Evolutionary conservation across 2,113 vertebrate species (phyloP).

Genomic region (Peromyscus californicus): DNA sequence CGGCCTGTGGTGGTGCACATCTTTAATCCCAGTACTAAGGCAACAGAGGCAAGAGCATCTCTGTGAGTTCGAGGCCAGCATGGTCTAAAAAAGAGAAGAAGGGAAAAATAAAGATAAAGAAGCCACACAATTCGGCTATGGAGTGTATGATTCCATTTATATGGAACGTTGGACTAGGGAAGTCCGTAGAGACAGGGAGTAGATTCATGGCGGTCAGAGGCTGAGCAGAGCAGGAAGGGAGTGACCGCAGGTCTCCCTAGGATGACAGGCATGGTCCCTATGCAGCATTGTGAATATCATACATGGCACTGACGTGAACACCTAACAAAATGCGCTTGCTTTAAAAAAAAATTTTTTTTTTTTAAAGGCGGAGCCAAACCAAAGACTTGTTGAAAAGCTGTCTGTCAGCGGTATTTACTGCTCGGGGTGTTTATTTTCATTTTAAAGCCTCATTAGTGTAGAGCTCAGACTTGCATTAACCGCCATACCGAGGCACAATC

Average conservation of each 20-base stretch:
- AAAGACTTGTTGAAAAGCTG: neutral
- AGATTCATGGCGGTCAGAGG: neutral
- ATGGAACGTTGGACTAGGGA: neutral
- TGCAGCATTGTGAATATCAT: neutral
- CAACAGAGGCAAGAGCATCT: neutral
- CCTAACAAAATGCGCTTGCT: neutral
- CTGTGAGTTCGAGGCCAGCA: neutral
- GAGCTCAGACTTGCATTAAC: neutral
- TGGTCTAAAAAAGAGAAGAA: neutral
- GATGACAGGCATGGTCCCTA: neutral
- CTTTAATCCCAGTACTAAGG: neutral
- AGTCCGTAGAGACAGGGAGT: too few relatives aligned
- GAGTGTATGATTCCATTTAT: neutral
- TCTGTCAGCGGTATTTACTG: neutral
- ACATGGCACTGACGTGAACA: neutral
- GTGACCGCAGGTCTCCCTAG: neutral
- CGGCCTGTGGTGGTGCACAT: neutral
- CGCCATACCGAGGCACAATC: neutral
- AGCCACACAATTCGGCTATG: neutral
- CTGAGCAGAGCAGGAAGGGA: fast-evolving
- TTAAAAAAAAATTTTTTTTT: neutral
- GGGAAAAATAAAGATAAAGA: neutral
- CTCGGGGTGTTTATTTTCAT: neutral
- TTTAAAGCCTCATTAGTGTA: neutral
- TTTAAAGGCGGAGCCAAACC: neutral